Conservation (phyloP, 2,888 invertebrate species). For the Hololepta plana region DNA sequence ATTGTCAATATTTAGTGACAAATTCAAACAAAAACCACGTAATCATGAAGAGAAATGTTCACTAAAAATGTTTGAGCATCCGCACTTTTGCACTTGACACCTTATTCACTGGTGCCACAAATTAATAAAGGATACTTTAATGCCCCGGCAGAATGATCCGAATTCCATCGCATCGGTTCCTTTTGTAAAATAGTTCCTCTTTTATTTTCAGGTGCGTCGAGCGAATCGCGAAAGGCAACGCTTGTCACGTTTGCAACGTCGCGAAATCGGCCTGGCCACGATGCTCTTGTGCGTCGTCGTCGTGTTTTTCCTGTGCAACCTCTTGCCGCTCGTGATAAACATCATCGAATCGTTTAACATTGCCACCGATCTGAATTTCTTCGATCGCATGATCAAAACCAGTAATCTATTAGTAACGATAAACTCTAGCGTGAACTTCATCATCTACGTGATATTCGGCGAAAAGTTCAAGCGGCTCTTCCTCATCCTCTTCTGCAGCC, state of each 20-base stretch:
- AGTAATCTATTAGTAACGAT: constrained; percentile 89
- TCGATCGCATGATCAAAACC: constrained; percentile 55
- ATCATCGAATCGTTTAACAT: constrained; percentile 63
- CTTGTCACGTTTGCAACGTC: constrained; percentile 72
- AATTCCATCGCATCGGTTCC: too few species aligned
- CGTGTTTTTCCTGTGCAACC: constrained; percentile 87
- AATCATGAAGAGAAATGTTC: too few species aligned
- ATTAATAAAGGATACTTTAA: too few species aligned
- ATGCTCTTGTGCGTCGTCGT: constrained; percentile 90
- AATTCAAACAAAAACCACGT: too few species aligned
- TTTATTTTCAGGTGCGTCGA: constrained; percentile 47
- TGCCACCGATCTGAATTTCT: constrained; percentile 35
- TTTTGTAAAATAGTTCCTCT: too few species aligned
- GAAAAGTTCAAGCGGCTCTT: constrained; percentile 88
- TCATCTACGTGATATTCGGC: constrained; percentile 95
- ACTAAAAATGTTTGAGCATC: too few species aligned
- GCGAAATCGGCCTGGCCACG: constrained; percentile 85
- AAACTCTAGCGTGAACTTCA: constrained; percentile 94
- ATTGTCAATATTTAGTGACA: too few species aligned
- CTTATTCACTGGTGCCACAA: too few species aligned
- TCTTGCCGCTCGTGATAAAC: constrained; percentile 71
- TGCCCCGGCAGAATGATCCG: too few species aligned
- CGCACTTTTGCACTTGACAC: too few species aligned
- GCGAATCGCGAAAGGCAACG: constrained; percentile 83
- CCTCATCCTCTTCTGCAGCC: constrained; percentile 53